phyloP scores from a whole-genome alignment of 2,113 vertebrate genomes.

The Bufo bufo region DNA sequence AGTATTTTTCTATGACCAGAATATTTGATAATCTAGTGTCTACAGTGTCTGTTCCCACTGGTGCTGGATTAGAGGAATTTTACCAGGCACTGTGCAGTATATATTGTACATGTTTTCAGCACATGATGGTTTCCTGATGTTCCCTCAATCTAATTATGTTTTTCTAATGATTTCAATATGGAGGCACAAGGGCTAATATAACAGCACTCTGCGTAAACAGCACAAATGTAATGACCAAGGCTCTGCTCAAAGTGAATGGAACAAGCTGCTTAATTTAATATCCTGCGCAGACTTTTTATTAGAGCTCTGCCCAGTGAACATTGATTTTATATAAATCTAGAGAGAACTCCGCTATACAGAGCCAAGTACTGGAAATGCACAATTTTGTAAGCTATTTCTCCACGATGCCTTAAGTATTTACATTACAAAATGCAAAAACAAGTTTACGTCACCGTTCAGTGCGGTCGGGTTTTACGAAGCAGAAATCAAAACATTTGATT shows the following conservation, averaged over 20 bases:
- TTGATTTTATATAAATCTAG: constrained; percentile 21
- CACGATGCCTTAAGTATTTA: constrained; percentile 1
- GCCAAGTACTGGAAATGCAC: neutral
- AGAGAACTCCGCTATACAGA: constrained; percentile 8
- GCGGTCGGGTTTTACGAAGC: neutral
- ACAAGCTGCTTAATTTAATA: constrained; percentile 25
- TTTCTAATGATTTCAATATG: neutral
- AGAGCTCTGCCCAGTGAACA: constrained; percentile 3
- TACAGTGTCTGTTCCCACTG: too few species aligned
- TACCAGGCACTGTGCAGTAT: too few species aligned
- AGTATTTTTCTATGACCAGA: too few species aligned
- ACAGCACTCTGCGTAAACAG: neutral
- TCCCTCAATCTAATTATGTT: neutral
- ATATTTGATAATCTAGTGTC: too few species aligned
- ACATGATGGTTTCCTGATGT: neutral
- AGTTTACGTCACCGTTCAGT: neutral
- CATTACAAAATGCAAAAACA: constrained; percentile 21
- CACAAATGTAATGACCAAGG: constrained; percentile 5
- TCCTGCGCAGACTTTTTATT: constrained; percentile 12
- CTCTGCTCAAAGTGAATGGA: constrained; percentile 3
- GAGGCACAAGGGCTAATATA: neutral
- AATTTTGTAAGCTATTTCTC: neutral
- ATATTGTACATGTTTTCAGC: neutral
- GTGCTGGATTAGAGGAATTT: too few species aligned
- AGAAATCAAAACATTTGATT: neutral